Evolutionary conservation across 2,797 vertebrate genomes (phyloP), one percentile per base, ranked within the genome.

Genomic region (Microtus californicus): DNA sequence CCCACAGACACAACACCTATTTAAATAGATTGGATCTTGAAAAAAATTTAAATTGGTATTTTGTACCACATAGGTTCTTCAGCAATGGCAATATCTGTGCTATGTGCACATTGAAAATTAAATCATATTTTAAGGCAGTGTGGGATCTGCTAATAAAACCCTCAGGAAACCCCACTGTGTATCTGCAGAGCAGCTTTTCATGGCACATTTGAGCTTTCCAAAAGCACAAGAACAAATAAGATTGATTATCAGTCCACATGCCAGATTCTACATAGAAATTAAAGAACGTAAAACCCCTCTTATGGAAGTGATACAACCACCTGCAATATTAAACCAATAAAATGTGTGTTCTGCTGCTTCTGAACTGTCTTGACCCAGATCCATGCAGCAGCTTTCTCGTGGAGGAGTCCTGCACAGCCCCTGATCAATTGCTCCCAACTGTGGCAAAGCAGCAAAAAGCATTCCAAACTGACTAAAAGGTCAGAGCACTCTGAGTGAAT

Each of bases 201-300:
- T 63, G 93, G 94, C 85, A 65, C 78, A 74, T 95, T 97, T 96
- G 95, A 96, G 88, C 88, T 93, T 95, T 94, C 95, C 92, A 95
- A 95, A 96, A 96, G 93, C 82, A 87, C 80, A 90, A 81, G 90
- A 96, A 96, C 86, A 97, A 98, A 96, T 94, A 93, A 96, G 96
- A 98, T 97, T 97, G 97, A 97, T 97, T 97, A 97, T 96, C 93
- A 96, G 93, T 95, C 87, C 93, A 77, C 93, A 96, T 97, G 92
- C 97, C 96, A 97, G 92, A 83, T 92, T 96, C 82, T 76, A 61
- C 95, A 81, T 43, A 74, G 88, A 97, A 97, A 97, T 97, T 97
- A 97, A 94, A 95, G 94, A 92, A 96, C 96, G 92, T 96, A 87
- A 97, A 97, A 96, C 93, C 90, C 51, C 92, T 95, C 96, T 96